Evolutionary conservation across 2,888 invertebrate genomes (phyloP), one percentile per base, ranked within the genome.

Genomic region (Drosophila neotestacea): DNA sequence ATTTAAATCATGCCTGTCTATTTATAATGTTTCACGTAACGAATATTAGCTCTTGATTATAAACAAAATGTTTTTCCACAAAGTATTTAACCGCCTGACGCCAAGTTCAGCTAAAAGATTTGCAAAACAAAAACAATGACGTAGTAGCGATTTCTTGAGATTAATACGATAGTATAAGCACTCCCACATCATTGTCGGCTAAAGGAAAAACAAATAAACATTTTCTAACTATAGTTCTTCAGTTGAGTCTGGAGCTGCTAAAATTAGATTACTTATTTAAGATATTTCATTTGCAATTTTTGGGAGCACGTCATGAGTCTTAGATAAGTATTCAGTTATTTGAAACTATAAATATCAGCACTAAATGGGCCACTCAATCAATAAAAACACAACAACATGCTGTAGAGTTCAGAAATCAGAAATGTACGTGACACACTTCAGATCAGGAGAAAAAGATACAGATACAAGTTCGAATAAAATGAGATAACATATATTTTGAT

Each of bases 301-400:
- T 52, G 54, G 54, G 9, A 32, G 56, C 47, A 76, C 77, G 76
- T 79, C 80, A 76, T 61, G 50, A 50, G 44, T 76, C 44, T 66
- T 58, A 16, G n/a, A 34, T 34, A 34, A 41, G 64, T 65, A 62
- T 55, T 74, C 34, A 59, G 62, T 58, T 47, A 48, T 50, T 42
- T 58, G 16, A 4, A 4, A 55, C 82, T 89, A 84, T 64, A 73
- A 85, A 88, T 88, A 80, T 0, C 11, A 47, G n/a, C 60, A 44
- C 39, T 65, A 85, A 85, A 85, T 88, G 80, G 70, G 70, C 52
- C 90, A 89, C 74, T 89, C 79, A 89, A 85, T 85, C 85, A 89
- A 88, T 85, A 88, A 89, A 89, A 73, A 59, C n/a, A 66, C 59
- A 63, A 59, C 9, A 64, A 42, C 44, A 42, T 42, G 41, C 32